These are phyloP conservation scores for Cryptosula pallasiana DNA, from an alignment of 2,888 invertebrate species.

Conservation along the genomic window DNA sequence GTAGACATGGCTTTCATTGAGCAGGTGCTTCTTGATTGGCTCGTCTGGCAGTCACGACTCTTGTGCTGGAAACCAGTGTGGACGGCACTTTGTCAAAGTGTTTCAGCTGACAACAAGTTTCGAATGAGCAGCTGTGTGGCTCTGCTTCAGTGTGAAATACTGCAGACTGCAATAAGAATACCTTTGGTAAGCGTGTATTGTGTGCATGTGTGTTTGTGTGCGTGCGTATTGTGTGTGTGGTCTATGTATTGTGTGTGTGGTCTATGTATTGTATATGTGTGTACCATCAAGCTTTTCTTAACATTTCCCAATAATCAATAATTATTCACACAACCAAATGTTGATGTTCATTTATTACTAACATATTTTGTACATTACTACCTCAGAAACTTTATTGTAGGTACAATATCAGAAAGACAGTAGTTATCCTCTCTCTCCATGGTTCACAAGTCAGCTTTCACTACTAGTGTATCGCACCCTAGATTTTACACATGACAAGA, in stretches of 20 bases:
- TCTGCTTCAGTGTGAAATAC: conserved; percentile 5
- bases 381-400: not conserved
- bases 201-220: too few species aligned
- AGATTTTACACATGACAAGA: not conserved
- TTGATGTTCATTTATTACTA: too few species aligned
- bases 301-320: too few species aligned
- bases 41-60: conserved; percentile 1
- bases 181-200: not conserved
- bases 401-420: conserved; percentile 5
- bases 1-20: conserved; percentile 18
- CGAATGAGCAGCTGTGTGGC: not conserved
- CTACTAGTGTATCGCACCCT: not conserved
- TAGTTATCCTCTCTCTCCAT: not conserved
- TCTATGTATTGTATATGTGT: too few species aligned
- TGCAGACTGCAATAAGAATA: not conserved
- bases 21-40: conserved; percentile 20
- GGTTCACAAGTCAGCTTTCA: not conserved
- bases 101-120: not conserved
- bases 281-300: too few species aligned
- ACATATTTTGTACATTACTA: too few species aligned
- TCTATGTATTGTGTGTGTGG: too few species aligned
- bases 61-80: not conserved
- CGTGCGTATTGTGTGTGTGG: too few species aligned
- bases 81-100: not conserved
- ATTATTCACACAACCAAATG: too few species aligned